These are phyloP conservation scores for Gandaritis pyraliata DNA, from an alignment of 2,888 invertebrate genomes.

Conservation along the genomic window DNA sequence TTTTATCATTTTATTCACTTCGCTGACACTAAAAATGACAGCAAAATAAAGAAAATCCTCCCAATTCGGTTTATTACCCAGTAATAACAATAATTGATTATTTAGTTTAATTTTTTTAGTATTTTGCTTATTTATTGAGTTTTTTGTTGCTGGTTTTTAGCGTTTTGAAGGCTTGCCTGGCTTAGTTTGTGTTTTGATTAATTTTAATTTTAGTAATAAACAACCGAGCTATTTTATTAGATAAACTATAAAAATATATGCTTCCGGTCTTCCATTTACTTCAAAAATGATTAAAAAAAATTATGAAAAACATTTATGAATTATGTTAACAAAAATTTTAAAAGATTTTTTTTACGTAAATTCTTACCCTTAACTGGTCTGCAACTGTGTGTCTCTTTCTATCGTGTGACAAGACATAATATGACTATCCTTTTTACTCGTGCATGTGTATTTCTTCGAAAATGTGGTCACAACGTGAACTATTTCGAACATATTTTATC, in stretches of 20 bases:
- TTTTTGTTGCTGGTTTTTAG: slow-evolving; percentile 13
- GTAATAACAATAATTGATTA: background rate
- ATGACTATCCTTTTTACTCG: no score
- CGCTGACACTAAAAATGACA: no score
- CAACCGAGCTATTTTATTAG: background rate
- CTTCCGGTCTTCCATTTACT: slow-evolving; percentile 23
- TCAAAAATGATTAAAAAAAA: slow-evolving; percentile 4
- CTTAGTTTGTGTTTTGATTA: slow-evolving; percentile 10
- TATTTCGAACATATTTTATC: slow-evolving; percentile 13
- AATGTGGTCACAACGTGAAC: no score
- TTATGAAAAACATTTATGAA: no score
- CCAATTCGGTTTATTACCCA: background rate
- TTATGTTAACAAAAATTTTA: no score
- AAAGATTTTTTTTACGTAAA: no score
- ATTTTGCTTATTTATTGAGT: slow-evolving; percentile 15
- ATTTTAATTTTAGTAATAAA: background rate
- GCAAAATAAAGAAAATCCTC: no score
- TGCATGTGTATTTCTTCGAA: background rate
- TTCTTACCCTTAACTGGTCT: no score
- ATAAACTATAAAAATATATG: background rate
- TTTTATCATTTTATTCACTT: no score
- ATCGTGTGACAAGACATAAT: no score
- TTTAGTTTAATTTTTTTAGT: slow-evolving; percentile 1
- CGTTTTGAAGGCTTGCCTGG: slow-evolving; percentile 11
- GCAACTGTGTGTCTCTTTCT: no score